Conservation (phyloP, 1,140 invertebrate species). For the Calliphora vicina region DNA sequence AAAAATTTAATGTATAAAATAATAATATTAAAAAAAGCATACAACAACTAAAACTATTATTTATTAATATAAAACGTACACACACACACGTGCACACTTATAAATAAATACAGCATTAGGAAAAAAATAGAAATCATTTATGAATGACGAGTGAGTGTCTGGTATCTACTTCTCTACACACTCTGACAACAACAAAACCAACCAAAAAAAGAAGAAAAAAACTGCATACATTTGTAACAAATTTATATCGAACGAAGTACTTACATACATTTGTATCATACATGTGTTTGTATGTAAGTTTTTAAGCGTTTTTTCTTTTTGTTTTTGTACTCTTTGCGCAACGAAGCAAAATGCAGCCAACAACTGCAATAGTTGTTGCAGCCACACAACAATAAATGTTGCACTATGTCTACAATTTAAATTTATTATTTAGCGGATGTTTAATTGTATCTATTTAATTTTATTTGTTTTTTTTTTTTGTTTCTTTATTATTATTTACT, state of each 20-base stretch:
- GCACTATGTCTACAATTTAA: slow-evolving; percentile 24
- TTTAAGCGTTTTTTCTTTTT: background rate
- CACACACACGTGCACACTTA: too few species aligned
- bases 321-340: background rate
- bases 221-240: too few species aligned
- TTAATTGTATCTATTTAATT: slow-evolving; percentile 20
- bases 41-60: background rate
- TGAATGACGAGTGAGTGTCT: background rate
- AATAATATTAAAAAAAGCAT: background rate
- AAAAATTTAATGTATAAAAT: background rate
- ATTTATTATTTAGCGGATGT: slow-evolving; percentile 31
- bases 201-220: too few species aligned
- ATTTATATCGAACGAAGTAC: too few species aligned
- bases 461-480: background rate
- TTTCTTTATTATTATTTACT: too few species aligned
- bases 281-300: background rate
- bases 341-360: background rate
- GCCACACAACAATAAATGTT: slow-evolving; percentile 1
- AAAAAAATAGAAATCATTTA: background rate
- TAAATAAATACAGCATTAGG: too few species aligned
- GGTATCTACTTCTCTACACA: background rate
- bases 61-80: too few species aligned
- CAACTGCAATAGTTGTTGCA: background rate
- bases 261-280: background rate
- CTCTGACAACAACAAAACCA: too few species aligned